phyloP scores from a whole-genome alignment of 2,113 vertebrate genomes.

The Typhlomys cinereus region DNA sequence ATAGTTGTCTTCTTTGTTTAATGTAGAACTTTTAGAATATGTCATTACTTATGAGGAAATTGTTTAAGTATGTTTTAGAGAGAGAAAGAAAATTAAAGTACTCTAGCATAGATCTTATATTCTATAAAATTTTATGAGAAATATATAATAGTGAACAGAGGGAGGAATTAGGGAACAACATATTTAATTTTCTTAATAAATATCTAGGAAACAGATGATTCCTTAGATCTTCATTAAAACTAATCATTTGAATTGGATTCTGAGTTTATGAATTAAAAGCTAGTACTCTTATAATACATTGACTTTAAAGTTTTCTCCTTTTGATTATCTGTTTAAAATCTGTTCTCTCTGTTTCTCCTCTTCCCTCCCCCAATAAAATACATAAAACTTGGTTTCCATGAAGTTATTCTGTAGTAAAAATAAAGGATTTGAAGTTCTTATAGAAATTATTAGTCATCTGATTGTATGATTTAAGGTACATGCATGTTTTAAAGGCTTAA shows the following conservation, averaged over 20 bases:
- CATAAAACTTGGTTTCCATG: not conserved
- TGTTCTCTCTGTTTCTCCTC: not conserved
- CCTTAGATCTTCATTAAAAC: slow-evolving; percentile 17
- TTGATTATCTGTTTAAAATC: slow-evolving; percentile 32
- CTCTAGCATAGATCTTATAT: slow-evolving; percentile 12
- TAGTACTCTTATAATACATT: not conserved
- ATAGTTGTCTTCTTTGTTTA: not conserved
- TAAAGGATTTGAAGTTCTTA: not conserved
- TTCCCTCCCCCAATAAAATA: slow-evolving; percentile 34
- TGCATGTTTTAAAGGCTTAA: slow-evolving; percentile 35
- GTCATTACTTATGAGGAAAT: not conserved
- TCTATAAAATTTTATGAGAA: slow-evolving; percentile 39
- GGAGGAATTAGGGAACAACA: not conserved
- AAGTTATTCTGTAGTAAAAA: slow-evolving; percentile 32
- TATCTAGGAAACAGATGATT: not conserved
- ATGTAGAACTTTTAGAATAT: not conserved
- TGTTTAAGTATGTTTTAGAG: slow-evolving; percentile 6
- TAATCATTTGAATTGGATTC: slow-evolving; percentile 49
- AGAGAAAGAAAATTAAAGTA: slow-evolving; percentile 22
- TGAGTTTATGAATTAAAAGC: slow-evolving; percentile 35
- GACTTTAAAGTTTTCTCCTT: not conserved
- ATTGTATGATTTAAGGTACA: not conserved
- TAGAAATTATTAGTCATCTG: slow-evolving; percentile 1
- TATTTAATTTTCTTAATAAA: slow-evolving; percentile 36
- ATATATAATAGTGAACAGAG: slow-evolving; percentile 4